Percentiles rank a stretch among this genome's conserved stretches.
Conservation (phyloP, 2,113 vertebrate species). For the Paratilapia polleni region DNA sequence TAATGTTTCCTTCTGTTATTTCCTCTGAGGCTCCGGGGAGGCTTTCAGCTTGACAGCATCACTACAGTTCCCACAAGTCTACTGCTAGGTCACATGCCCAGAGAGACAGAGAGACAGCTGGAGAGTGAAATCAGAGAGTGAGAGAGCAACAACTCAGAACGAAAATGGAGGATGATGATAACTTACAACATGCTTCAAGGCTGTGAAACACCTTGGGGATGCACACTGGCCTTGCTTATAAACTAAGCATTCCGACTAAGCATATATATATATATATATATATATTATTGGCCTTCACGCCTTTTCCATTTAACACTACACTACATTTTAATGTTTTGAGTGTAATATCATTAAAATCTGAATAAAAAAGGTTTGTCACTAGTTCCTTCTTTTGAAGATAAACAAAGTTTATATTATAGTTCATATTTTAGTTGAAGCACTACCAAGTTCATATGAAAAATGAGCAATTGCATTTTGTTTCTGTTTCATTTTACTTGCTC, state of each 20-base stretch:
- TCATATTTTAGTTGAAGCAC: too few species aligned
- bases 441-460: neutral
- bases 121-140: conserved; percentile 22
- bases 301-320: neutral
- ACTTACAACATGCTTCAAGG: conserved; percentile 27
- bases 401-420: neutral
- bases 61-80: conserved; percentile 77
- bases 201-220: conserved; percentile 20
- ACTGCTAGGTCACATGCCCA: conserved; percentile 70
- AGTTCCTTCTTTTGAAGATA: neutral
- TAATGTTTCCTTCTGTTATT: conserved; percentile 73
- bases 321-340: neutral
- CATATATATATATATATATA: accelerated
- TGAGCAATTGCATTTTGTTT: neutral
- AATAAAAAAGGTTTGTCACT: neutral
- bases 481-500: neutral
- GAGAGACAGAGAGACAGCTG: conserved; percentile 35
- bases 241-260: neutral
- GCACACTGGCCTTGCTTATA: neutral
- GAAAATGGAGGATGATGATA: conserved; percentile 41
- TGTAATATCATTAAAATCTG: neutral
- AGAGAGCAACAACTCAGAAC: conserved; percentile 8
- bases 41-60: conserved; percentile 70
- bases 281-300: accelerated
- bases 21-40: conserved; percentile 67